phyloP scores from a whole-genome alignment of 2,888 invertebrate species.

The Plebejus argus region DNA sequence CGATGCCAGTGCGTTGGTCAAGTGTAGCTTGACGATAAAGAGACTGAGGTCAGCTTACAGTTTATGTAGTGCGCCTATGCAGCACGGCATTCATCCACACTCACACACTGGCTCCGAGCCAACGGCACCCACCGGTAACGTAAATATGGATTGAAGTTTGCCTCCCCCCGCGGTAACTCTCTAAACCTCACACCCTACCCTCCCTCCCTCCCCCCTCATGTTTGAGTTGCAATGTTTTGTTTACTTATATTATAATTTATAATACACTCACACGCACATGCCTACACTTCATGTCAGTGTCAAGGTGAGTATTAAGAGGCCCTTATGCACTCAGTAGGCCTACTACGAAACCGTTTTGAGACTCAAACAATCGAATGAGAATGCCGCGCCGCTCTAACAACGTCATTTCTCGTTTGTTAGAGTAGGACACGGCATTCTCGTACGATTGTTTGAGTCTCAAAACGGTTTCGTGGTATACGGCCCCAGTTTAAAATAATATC shows the following conservation, averaged over 20 bases:
- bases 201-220: slow-evolving; percentile 22
- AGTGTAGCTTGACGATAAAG: slow-evolving; percentile 77
- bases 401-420: too few relatives aligned
- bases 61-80: slow-evolving; percentile 74
- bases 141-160: slow-evolving; percentile 34
- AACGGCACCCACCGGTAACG: slow-evolving; percentile 38
- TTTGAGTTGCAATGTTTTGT: slow-evolving; percentile 37
- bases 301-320: background rate
- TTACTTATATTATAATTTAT: slow-evolving; percentile 26
- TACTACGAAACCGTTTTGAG: too few relatives aligned
- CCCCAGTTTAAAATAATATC: background rate
- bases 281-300: slow-evolving; percentile 14
- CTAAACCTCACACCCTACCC: slow-evolving; percentile 30
- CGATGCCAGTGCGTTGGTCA: slow-evolving; percentile 76
- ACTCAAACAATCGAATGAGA: too few relatives aligned
- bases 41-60: slow-evolving; percentile 79
- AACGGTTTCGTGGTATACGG: too few relatives aligned
- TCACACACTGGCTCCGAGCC: slow-evolving; percentile 50
- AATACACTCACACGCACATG: slow-evolving; percentile 26
- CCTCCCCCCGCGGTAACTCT: slow-evolving; percentile 38
- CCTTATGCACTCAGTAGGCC: background rate
- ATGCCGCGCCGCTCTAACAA: too few relatives aligned
- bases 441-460: too few relatives aligned
- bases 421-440: too few relatives aligned
- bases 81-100: slow-evolving; percentile 66